These are phyloP conservation scores for Alosa sapidissima DNA, from an alignment of 2,797 vertebrate species.

Conservation along the genomic window DNA sequence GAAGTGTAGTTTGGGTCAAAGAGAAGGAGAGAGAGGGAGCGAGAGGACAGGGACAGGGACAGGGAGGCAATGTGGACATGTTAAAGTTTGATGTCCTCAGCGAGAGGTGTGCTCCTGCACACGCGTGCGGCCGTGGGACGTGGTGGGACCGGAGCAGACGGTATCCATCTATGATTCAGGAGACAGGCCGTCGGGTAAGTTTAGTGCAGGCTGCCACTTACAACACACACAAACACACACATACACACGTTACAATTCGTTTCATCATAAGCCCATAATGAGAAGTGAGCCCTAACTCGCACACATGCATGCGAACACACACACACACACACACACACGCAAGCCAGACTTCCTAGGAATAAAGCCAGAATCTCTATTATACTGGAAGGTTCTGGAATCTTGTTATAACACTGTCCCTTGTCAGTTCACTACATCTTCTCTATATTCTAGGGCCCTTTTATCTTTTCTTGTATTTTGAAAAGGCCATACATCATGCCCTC, in stretches of 20 bases:
- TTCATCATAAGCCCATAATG: constrained; percentile 80
- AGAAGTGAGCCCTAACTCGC: constrained; percentile 61
- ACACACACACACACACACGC: background rate
- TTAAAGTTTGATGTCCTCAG: constrained; percentile 77
- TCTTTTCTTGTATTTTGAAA: constrained; percentile 7
- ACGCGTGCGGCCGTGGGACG: constrained; percentile 38
- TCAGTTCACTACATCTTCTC: background rate
- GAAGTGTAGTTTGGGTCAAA: background rate
- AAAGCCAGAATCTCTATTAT: background rate
- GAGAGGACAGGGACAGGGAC: background rate
- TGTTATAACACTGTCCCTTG: constrained; percentile 58
- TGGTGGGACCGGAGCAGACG: constrained; percentile 54
- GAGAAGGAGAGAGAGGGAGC: background rate
- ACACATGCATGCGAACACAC: background rate
- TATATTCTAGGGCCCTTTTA: background rate
- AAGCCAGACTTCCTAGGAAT: constrained; percentile 3
- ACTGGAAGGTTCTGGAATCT: constrained; percentile 52
- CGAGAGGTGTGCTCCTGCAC: constrained; percentile 52
- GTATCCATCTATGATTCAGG: constrained; percentile 80
- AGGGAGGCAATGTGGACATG: constrained; percentile 47
- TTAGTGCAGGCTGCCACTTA: constrained; percentile 63
- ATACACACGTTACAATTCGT: constrained; percentile 75
- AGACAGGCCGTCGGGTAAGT: constrained; percentile 70
- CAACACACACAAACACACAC: constrained; percentile 62
- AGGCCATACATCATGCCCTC: background rate